Percentiles rank a stretch among this genome's conserved stretches.
Evolutionary conservation across 2,888 invertebrate species (phyloP).

Genomic region (Hermaeophaga mercurialis): DNA sequence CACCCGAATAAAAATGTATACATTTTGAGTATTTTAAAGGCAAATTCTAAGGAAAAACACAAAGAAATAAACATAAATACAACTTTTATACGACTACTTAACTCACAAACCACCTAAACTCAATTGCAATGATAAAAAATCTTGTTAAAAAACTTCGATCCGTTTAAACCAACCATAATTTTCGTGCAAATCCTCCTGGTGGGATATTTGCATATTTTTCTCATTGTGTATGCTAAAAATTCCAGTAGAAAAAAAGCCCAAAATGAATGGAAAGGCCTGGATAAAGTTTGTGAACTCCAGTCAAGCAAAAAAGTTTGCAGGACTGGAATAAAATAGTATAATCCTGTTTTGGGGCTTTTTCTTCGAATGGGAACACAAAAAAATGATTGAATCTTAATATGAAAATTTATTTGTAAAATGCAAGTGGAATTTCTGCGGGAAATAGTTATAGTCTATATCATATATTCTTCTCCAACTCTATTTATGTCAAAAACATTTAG

Average conservation of each 20-base stretch:
- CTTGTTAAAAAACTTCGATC: conserved; percentile 29
- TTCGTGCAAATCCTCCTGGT: conserved; percentile 22
- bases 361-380: too few relatives aligned
- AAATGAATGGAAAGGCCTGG: conserved; percentile 17
- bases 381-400: too few relatives aligned
- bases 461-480: too few relatives aligned
- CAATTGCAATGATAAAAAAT: conserved; percentile 26
- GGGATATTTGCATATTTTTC: conserved; percentile 30
- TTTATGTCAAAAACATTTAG: too few relatives aligned
- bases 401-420: too few relatives aligned
- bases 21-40: too few relatives aligned
- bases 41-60: too few relatives aligned
- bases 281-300: conserved; percentile 23
- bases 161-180: conserved; percentile 26
- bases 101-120: not conserved
- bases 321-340: conserved; percentile 13
- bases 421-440: too few relatives aligned
- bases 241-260: conserved; percentile 15
- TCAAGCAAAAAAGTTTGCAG: conserved; percentile 14
- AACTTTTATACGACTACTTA: not conserved
- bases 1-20: too few relatives aligned
- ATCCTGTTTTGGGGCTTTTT: not conserved
- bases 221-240: conserved; percentile 26
- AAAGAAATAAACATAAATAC: not conserved
- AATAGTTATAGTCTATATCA: too few relatives aligned